These are phyloP conservation scores for cat (Felis catus) DNA, from an alignment of 2,113 vertebrate species.

Conservation along the genomic window F.catus_Fca126_mat1.0 CM031415.1:102117501-102118000, in stretches of 20 bases:
- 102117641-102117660: not conserved
- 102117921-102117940: not conserved
- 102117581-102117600: not conserved
- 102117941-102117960: not conserved
- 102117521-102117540: not conserved
- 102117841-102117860: not conserved
- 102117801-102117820: not conserved
- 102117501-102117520: not conserved
- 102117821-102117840: not conserved
- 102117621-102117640: not conserved
- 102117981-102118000: not conserved
- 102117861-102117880: not conserved
- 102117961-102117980: not conserved
- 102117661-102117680: not conserved
- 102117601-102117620: not conserved
- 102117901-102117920: not conserved
- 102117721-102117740: not conserved
- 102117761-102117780: not conserved
- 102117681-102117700: not conserved
- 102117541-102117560: not conserved
- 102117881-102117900: not conserved
- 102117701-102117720: not conserved
- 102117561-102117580: not conserved
- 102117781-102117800: not conserved
- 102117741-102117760: not conserved